These are phyloP conservation scores for Craterocephalus amniculus DNA, from an alignment of 2,797 vertebrate genomes.

Conservation along the genomic window DNA sequence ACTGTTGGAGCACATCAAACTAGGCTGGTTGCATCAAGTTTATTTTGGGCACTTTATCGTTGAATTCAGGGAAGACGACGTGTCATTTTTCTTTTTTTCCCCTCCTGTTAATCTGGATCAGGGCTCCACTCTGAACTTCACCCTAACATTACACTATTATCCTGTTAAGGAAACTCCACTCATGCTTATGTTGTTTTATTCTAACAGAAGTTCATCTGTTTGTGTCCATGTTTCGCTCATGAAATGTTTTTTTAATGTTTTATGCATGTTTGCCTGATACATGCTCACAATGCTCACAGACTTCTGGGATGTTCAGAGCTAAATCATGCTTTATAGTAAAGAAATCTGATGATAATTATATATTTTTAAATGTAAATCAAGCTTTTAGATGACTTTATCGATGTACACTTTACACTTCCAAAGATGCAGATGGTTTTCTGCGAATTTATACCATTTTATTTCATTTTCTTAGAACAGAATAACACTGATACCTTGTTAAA, in stretches of 20 bases:
- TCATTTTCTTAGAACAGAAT: background rate
- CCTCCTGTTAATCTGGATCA: conserved; percentile 13
- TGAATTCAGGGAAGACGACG: conserved; percentile 79
- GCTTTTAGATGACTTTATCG: background rate
- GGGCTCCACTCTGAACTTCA: conserved; percentile 30
- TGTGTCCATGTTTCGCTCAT: conserved; percentile 43
- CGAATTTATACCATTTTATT: conserved; percentile 13
- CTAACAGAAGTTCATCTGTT: background rate
- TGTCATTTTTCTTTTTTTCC: conserved; percentile 34
- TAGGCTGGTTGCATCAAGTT: conserved; percentile 43
- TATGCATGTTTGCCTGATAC: background rate
- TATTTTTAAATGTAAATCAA: background rate
- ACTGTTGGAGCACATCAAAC: conserved; percentile 37
- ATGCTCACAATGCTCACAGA: background rate
- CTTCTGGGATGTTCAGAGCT: background rate
- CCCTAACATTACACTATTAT: conserved; percentile 41
- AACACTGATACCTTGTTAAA: background rate
- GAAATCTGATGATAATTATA: too few species aligned
- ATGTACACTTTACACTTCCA: background rate
- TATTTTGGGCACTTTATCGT: conserved; percentile 81
- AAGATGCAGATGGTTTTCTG: background rate
- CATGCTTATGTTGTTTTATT: conserved; percentile 14
- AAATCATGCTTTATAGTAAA: background rate
- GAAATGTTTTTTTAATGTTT: conserved; percentile 50
- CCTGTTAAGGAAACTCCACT: conserved; percentile 37